Percentiles rank a stretch among this genome's conserved stretches.
Conservation (phyloP, 2,888 invertebrate species). For the Tetramorium bicarinatum region DNA sequence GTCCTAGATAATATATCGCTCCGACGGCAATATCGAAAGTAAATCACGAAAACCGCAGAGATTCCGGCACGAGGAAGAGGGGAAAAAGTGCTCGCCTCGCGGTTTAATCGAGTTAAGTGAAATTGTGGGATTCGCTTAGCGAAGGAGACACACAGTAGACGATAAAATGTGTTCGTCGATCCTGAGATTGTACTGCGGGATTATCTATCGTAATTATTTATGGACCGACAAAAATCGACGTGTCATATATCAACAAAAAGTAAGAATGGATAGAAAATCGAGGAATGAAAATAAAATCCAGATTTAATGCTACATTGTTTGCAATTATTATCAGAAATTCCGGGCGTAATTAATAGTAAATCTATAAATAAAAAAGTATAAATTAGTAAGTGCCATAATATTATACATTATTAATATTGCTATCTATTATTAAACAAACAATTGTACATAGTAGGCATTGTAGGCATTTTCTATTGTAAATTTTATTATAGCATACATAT, state of each 20-base stretch:
- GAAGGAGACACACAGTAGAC: slow-evolving; percentile 39
- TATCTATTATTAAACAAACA: slow-evolving; percentile 8
- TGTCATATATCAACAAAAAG: slow-evolving; percentile 40
- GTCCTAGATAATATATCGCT: slow-evolving; percentile 73
- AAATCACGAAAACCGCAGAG: slow-evolving; percentile 72
- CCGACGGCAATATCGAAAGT: slow-evolving; percentile 74
- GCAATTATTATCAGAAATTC: neutral
- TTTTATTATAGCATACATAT: no score
- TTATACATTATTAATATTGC: neutral
- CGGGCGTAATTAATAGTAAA: slow-evolving; percentile 1
- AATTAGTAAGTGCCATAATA: neutral
- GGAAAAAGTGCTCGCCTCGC: slow-evolving; percentile 65
- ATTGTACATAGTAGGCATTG: neutral
- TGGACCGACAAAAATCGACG: slow-evolving; percentile 50
- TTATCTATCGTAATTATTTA: slow-evolving; percentile 58
- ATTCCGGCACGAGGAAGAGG: slow-evolving; percentile 58
- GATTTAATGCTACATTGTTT: neutral
- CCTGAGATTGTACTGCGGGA: slow-evolving; percentile 53
- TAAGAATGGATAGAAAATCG: slow-evolving; percentile 8
- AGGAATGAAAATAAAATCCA: slow-evolving; percentile 21
- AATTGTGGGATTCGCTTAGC: slow-evolving; percentile 71
- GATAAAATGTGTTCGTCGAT: slow-evolving; percentile 54
- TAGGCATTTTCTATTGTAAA: neutral
- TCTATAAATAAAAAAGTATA: neutral
- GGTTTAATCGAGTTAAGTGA: slow-evolving; percentile 77